A percentile compares a stretch with the other conserved stretches of the same genome.
Conservation (phyloP, 92 coral and sea anemone species). For the Zoanthus sansibaricus region DNA sequence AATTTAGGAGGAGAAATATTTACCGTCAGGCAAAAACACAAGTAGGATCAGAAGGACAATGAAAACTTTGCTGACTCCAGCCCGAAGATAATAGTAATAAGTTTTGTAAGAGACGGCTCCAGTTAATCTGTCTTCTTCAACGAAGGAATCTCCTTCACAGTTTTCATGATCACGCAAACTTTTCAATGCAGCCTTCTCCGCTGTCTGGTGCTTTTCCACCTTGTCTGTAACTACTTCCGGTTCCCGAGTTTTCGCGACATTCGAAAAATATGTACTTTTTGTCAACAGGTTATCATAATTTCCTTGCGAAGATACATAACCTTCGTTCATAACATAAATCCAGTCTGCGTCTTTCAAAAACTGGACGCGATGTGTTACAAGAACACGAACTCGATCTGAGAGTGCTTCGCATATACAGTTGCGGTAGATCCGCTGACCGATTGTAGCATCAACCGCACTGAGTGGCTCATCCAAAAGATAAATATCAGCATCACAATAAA, state of each 20-base stretch:
- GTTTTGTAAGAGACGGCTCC: conserved; percentile 52
- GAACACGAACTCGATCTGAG: too few relatives aligned
- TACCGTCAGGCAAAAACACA: conserved; percentile 57
- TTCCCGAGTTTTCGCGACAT: not conserved
- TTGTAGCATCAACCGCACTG: not conserved
- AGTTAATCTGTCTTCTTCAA: conserved; percentile 41
- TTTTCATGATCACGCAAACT: not conserved
- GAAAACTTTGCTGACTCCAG: conserved; percentile 38
- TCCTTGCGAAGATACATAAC: conserved; percentile 45
- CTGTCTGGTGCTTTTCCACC: not conserved
- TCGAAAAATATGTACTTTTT: not conserved
- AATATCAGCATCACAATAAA: not conserved
- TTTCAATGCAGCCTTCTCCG: not conserved
- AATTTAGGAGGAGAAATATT: too few relatives aligned
- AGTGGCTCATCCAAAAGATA: not conserved
- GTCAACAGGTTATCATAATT: conserved; percentile 22
- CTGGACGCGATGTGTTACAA: conserved; percentile 11
- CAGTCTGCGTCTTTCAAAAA: conserved; percentile 20
- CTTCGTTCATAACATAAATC: not conserved
- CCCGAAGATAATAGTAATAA: conserved; percentile 49
- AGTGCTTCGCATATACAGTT: not conserved
- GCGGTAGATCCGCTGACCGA: not conserved
- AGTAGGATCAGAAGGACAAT: conserved; percentile 4
- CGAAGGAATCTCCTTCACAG: conserved; percentile 3
- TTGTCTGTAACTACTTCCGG: not conserved